Base-by-base conservation (phyloP, 1,140 invertebrate genomes). In the Portunus trituberculatus region DNA sequence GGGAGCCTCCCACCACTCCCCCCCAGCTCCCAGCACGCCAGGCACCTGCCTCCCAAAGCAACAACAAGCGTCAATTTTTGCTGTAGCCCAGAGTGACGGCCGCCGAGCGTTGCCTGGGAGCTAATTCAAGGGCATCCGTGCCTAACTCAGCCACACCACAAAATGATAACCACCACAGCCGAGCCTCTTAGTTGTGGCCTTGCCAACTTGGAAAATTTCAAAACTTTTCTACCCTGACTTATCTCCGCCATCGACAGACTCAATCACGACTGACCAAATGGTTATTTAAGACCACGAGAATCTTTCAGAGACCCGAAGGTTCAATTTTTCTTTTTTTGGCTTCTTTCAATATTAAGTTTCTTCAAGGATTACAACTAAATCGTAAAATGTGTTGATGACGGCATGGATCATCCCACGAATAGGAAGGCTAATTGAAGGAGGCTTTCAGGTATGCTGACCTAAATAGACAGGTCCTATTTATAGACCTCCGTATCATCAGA, bases 301-400 rank as follows among this genome's bases (percentile, higher is more conserved):
- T n/a, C 67, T 76, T 76, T 76, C 52, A 59, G 67, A n/a, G 67
- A 2, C 20, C 20, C 20, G 12, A n/a, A 76, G 6, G 0, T 25
- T 76, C 6, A n/a, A 2, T n/a, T 76, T 16, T 59, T 76, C n/a
- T 76, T 76, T 52, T 52, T 52, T 52, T 7, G n/a, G n/a, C 20
- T n/a, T n/a, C 67, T 76, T 76, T 76, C n/a, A n/a, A 76, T 76
- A 76, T 76, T 76, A 76, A 76, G 67, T 76, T 76, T n/a, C 67
- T 76, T 76, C n/a, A 76, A n/a, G 67, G 20, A 76, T 76, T 76
- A 59, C 52, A 59, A 14, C 52, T 59, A 59, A 59, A 59, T 59
- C 52, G 52, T 59, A 59, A 59, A 59, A 12, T 59, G 52, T 59
- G 52, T 59, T 59, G 52, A 59, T 59, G 10, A 59, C 8, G 52